These are phyloP conservation scores for Andinoacara biseriatus DNA, from an alignment of 2,113 vertebrate genomes.

Conservation along the genomic window DNA sequence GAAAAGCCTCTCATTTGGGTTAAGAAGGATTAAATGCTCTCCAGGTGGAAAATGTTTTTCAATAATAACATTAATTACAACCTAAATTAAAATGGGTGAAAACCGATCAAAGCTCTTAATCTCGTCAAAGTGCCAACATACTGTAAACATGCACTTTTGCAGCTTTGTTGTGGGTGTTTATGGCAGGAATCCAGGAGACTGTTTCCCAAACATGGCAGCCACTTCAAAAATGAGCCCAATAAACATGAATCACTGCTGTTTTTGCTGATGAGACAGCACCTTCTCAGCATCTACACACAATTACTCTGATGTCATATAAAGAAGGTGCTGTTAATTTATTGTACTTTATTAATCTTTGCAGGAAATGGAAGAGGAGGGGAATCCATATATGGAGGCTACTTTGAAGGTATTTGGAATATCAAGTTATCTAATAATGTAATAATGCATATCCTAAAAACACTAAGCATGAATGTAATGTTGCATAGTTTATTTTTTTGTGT, in stretches of 20 bases:
- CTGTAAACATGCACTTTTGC: background rate
- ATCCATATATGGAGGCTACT: conserved; percentile 98
- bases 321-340: background rate
- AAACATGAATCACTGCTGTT: background rate
- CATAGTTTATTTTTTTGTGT: conserved; percentile 79
- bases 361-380: conserved; percentile 99
- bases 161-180: conserved; percentile 13
- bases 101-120: background rate
- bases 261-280: background rate
- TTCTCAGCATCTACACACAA: background rate
- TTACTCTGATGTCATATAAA: background rate
- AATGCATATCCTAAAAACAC: conserved; percentile 54
- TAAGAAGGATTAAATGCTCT: background rate
- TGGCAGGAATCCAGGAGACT: conserved; percentile 5
- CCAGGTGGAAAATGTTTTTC: background rate
- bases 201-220: background rate
- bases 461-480: conserved; percentile 88
- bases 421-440: conserved; percentile 26
- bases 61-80: background rate
- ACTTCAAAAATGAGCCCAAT: background rate
- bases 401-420: conserved; percentile 90
- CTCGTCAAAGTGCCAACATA: background rate
- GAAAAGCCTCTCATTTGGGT: background rate
- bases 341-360: conserved; percentile 54
- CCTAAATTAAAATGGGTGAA: background rate